Percentiles rank a stretch among this genome's conserved stretches.
Evolutionary conservation across 2,888 invertebrate genomes (phyloP).

Genomic region (Zygaena filipendulae): DNA sequence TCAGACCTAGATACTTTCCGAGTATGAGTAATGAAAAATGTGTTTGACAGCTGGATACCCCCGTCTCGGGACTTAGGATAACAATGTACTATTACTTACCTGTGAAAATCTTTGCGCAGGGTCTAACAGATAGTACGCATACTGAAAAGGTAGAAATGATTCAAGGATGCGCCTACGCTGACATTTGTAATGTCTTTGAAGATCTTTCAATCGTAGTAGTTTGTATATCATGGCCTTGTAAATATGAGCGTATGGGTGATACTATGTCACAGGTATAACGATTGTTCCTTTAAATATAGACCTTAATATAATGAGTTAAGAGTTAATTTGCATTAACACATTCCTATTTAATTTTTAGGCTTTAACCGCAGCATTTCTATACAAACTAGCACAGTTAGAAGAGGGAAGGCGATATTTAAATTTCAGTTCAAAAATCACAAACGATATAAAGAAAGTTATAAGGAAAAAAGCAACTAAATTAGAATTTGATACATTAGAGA

Average conservation of each 20-base stretch:
- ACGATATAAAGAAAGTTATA: conserved; percentile 41
- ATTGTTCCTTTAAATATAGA: too few species aligned
- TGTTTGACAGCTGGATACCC: too few species aligned
- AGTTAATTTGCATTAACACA: too few species aligned
- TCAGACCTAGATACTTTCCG: too few species aligned
- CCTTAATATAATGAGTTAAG: too few species aligned
- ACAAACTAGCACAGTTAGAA: conserved; percentile 38
- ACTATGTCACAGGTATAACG: conserved; percentile 35
- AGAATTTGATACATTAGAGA: conserved; percentile 28
- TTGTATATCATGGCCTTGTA: conserved; percentile 43
- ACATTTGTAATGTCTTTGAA: conserved; percentile 51
- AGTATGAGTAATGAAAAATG: too few species aligned
- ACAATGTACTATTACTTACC: too few species aligned
- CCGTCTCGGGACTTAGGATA: too few species aligned
- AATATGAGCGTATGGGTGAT: conserved; percentile 29
- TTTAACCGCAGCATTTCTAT: conserved; percentile 32
- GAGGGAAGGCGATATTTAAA: conserved; percentile 50
- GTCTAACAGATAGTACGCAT: conserved; percentile 28
- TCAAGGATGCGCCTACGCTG: conserved; percentile 41
- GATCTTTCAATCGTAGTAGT: conserved; percentile 33
- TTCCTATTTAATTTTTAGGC: conserved; percentile 28
- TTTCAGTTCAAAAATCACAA: conserved; percentile 42
- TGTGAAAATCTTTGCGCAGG: conserved; percentile 30
- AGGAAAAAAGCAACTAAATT: conserved; percentile 30
- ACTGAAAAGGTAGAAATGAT: conserved; percentile 41